Conservation (phyloP, 2,113 vertebrate species). For the Cephalophus harveyi region DNA sequence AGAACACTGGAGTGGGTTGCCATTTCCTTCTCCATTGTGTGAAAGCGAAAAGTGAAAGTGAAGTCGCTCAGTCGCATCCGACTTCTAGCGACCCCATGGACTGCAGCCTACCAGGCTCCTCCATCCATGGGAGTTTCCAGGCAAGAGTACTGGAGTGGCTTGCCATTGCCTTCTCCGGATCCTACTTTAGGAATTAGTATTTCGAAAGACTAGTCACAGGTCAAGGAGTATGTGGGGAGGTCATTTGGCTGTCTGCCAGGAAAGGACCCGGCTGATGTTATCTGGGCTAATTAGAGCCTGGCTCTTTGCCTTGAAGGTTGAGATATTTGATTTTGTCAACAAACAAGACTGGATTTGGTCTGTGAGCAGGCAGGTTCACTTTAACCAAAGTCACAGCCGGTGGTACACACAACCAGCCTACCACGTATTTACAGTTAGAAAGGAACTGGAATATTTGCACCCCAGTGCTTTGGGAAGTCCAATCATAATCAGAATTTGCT, state of each 20-base stretch:
- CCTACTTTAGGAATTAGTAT: not conserved
- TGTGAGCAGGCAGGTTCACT: not conserved
- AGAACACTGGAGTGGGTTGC: no score
- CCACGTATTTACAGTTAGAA: not conserved
- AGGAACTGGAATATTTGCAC: not conserved
- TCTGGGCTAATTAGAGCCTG: constrained; percentile 28
- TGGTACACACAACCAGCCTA: not conserved
- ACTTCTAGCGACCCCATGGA: no score
- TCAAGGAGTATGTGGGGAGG: not conserved
- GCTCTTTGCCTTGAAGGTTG: constrained; percentile 35
- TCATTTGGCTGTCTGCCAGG: not conserved
- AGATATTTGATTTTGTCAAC: constrained; percentile 40
- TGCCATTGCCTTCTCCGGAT: no score
- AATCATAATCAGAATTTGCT: not conserved
- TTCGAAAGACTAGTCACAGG: not conserved
- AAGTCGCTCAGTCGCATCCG: no score
- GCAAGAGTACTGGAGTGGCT: no score
- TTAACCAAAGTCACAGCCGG: not conserved
- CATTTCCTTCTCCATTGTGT: no score
- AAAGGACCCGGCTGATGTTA: not conserved
- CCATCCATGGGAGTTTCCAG: no score
- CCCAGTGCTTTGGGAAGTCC: not conserved
- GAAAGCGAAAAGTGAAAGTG: no score
- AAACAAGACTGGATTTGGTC: constrained; percentile 29
- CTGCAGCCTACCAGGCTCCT: no score